Conservation (phyloP, 2,888 invertebrate species). For the Drosophila multiciliata region DNA sequence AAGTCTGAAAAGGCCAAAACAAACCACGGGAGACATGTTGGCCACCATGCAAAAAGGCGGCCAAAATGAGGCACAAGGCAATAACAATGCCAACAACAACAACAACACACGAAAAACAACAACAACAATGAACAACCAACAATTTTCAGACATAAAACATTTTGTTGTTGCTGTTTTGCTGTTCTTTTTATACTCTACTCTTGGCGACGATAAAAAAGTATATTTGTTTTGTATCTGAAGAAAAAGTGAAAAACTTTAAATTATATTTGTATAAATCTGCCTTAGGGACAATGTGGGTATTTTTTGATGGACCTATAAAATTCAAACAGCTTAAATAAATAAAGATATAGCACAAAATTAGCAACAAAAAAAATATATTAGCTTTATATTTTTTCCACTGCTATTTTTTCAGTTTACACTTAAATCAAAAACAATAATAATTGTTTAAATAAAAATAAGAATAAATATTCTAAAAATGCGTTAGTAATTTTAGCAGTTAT, state of each 20-base stretch:
- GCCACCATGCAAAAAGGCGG: constrained; percentile 70
- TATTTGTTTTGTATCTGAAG: background rate
- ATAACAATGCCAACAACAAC: constrained; percentile 43
- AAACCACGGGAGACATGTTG: constrained; percentile 77
- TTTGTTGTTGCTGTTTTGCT: constrained; percentile 53
- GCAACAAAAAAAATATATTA: background rate
- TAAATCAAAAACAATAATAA: background rate
- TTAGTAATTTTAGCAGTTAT: background rate
- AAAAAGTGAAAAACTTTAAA: background rate
- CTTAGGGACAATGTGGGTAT: background rate
- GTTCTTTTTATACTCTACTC: constrained; percentile 14
- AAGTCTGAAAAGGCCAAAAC: constrained; percentile 53
- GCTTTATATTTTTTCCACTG: too few relatives aligned
- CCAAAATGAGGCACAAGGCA: constrained; percentile 43
- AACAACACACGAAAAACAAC: constrained; percentile 3
- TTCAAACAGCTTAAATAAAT: background rate
- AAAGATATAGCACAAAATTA: background rate
- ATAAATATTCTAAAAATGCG: too few relatives aligned
- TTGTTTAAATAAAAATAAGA: background rate
- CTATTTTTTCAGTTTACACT: too few relatives aligned
- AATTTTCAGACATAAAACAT: constrained; percentile 75
- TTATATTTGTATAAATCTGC: background rate
- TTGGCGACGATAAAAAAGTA: background rate
- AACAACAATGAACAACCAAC: constrained; percentile 56
- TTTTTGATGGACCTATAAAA: background rate